phyloP scores from a whole-genome alignment of 2,113 vertebrate genomes.

The Symphodus melops region DNA sequence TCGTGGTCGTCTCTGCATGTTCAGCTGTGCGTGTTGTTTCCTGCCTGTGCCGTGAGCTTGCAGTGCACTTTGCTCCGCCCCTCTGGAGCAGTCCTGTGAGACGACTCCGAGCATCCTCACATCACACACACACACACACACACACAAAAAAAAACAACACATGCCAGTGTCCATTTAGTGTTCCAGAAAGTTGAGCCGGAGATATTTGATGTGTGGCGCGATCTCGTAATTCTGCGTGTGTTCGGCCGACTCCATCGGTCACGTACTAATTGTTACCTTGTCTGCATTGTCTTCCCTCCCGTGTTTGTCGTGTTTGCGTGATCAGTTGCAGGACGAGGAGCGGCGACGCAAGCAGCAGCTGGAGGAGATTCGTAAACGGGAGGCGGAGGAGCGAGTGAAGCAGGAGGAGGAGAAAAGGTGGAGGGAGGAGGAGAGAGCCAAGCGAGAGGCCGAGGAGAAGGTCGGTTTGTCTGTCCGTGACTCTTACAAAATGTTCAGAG shows the following conservation, averaged over 20 bases:
- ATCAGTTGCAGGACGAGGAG: conserved; percentile 97
- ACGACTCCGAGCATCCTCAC: conserved; percentile 32
- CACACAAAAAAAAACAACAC: conserved; percentile 1
- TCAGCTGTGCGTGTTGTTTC: conserved; percentile 5
- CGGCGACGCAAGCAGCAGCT: conserved; percentile 93
- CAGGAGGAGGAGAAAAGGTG: conserved; percentile 92
- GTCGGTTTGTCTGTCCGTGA: conserved; percentile 73
- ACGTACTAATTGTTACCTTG: conserved; percentile 33
- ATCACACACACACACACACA: conserved; percentile 19
- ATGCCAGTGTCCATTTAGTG: background rate
- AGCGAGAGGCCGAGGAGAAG: conserved; percentile 94
- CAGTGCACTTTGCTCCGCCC: conserved; percentile 64
- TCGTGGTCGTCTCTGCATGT: conserved; percentile 71
- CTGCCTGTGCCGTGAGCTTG: conserved; percentile 57
- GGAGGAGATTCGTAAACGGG: conserved; percentile 94
- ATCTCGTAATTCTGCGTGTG: background rate
- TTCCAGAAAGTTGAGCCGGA: conserved; percentile 12
- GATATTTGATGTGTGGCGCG: background rate
- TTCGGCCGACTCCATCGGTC: background rate
- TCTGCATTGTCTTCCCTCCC: conserved; percentile 33
- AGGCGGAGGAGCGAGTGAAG: conserved; percentile 91
- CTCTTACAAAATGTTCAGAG: background rate
- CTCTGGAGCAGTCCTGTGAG: conserved; percentile 54
- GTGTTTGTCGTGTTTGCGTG: conserved; percentile 19
- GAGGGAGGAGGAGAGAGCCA: conserved; percentile 91